Percentiles rank a stretch among this genome's conserved stretches.
Evolutionary conservation across 92 coral and sea anemone genomes (phyloP).

Genomic region (Palythoa grandiflora): DNA sequence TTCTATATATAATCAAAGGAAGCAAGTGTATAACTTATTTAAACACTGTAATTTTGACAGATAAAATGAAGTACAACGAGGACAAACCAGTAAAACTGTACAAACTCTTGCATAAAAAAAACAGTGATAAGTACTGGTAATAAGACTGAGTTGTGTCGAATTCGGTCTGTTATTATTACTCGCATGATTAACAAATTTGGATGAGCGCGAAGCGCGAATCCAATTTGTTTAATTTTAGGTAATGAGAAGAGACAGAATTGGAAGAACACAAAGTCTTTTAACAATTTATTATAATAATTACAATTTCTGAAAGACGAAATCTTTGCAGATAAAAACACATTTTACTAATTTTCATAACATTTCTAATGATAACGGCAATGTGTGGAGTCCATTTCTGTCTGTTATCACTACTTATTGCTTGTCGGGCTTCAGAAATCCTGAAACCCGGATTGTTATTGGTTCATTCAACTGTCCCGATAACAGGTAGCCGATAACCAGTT

Average conservation of each 20-base stretch:
- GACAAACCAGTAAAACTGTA: constrained; percentile 64
- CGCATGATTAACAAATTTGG: not conserved
- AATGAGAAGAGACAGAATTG: not conserved
- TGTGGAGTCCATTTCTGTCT: too few species aligned
- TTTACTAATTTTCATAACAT: too few species aligned
- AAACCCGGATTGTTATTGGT: too few species aligned
- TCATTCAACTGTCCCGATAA: too few species aligned
- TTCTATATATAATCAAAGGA: constrained; percentile 60
- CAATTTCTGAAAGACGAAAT: not conserved
- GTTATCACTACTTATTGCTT: too few species aligned
- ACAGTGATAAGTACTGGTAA: constrained; percentile 1
- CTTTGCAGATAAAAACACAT: not conserved
- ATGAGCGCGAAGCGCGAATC: not conserved
- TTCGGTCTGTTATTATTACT: not conserved
- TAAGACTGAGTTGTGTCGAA: not conserved
- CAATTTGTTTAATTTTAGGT: not conserved
- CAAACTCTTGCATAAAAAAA: constrained; percentile 47
- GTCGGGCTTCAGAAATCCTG: too few species aligned
- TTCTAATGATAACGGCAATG: too few species aligned
- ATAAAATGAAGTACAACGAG: constrained; percentile 36
- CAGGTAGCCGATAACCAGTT: too few species aligned
- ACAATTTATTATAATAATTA: not conserved
- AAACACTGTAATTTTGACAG: constrained; percentile 49
- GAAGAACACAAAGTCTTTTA: not conserved
- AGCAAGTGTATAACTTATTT: constrained; percentile 42